phyloP scores from a whole-genome alignment of 2,888 invertebrate species.

The Trichopria drosophilae region DNA sequence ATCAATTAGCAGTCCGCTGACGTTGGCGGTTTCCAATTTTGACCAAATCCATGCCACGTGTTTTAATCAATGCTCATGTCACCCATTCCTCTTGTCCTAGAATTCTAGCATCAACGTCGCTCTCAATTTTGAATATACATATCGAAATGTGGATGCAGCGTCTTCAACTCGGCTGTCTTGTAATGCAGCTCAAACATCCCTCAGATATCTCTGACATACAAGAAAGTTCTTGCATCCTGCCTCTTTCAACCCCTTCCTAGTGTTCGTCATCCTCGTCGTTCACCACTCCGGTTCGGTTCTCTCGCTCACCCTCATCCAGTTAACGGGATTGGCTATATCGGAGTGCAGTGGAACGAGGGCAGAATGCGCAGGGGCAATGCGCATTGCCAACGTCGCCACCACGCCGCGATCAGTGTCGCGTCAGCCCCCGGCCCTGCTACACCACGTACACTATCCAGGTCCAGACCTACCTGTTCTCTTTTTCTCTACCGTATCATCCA shows the following conservation, averaged over 20 bases:
- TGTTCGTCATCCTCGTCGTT: slow-evolving; percentile 22
- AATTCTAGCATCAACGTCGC: no score
- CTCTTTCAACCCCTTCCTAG: slow-evolving; percentile 34
- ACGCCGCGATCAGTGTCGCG: slow-evolving; percentile 56
- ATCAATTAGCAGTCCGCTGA: no score
- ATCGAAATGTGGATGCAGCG: no score
- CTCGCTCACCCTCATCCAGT: slow-evolving; percentile 29
- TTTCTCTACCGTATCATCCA: slow-evolving; percentile 28
- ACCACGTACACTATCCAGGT: slow-evolving; percentile 55
- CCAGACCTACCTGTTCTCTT: slow-evolving; percentile 50
- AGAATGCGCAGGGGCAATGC: slow-evolving; percentile 46
- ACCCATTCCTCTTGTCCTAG: no score
- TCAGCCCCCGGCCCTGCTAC: slow-evolving; percentile 57
- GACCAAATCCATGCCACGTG: no score
- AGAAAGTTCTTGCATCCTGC: slow-evolving; percentile 19
- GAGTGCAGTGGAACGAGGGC: slow-evolving; percentile 39
- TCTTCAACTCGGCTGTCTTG: no score
- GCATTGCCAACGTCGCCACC: slow-evolving; percentile 39
- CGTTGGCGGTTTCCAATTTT: no score
- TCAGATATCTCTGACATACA: no score
- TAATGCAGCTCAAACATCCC: no score
- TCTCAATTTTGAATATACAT: no score
- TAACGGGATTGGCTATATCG: slow-evolving; percentile 40
- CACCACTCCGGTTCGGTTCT: slow-evolving; percentile 17
- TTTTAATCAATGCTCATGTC: no score